These are phyloP conservation scores for Cotesia typhae DNA, from an alignment of 1,140 invertebrate genomes.

Conservation along the genomic window DNA sequence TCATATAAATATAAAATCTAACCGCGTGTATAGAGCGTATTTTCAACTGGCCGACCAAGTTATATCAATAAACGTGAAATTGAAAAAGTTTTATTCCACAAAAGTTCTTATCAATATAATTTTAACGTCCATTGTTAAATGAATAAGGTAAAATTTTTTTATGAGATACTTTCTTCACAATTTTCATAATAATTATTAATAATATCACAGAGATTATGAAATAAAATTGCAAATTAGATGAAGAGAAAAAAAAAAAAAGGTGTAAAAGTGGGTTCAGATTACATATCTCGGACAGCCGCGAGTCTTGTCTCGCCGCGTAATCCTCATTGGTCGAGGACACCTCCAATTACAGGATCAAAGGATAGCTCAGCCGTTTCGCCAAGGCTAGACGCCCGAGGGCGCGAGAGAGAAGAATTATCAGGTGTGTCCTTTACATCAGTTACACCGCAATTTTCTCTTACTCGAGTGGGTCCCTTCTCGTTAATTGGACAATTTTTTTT, in stretches of 20 bases:
- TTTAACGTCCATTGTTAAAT: too few relatives aligned
- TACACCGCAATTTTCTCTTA: conserved; percentile 27
- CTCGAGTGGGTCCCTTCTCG: neutral
- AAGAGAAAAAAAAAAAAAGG: neutral
- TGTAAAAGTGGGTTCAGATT: neutral
- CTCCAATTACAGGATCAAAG: conserved; percentile 57
- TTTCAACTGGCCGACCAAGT: neutral
- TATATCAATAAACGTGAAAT: conserved; percentile 4
- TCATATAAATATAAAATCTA: conserved; percentile 22
- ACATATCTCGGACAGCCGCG: neutral
- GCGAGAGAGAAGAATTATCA: conserved; percentile 7
- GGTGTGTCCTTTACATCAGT: conserved; percentile 25
- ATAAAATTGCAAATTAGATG: neutral
- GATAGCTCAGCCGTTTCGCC: conserved; percentile 36
- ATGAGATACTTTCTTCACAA: too few relatives aligned
- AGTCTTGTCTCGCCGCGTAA: neutral
- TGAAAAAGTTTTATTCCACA: conserved; percentile 3
- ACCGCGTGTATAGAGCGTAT: conserved; percentile 3
- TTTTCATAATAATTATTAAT: too few relatives aligned
- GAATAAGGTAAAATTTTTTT: too few relatives aligned
- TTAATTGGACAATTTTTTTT: conserved; percentile 35
- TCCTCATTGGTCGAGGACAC: conserved; percentile 37
- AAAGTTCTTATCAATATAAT: too few relatives aligned
- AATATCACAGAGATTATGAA: neutral
- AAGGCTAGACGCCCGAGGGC: neutral